These are phyloP conservation scores for Cryptotermes secundus DNA, from an alignment of 1,140 invertebrate species.

Conservation along the genomic window DNA sequence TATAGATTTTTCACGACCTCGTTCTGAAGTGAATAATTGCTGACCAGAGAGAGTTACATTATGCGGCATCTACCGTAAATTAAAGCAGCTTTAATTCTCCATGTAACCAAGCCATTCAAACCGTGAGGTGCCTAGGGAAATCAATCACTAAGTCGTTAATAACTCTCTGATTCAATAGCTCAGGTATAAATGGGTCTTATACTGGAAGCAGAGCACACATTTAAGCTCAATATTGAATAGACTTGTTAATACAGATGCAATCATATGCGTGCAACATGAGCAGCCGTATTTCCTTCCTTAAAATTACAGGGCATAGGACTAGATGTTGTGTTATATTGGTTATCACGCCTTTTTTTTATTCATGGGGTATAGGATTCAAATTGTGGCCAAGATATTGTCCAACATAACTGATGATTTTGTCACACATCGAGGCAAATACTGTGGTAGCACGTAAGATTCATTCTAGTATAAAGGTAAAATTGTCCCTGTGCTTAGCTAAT, in stretches of 20 bases:
- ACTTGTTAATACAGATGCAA: background rate
- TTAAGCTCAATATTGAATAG: background rate
- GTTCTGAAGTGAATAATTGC: constrained; percentile 25
- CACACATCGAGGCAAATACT: no score
- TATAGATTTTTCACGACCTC: constrained; percentile 30
- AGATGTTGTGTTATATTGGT: background rate
- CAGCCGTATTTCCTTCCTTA: background rate
- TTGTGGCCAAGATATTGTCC: no score
- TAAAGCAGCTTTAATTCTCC: background rate
- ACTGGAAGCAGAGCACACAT: background rate
- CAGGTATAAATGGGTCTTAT: background rate
- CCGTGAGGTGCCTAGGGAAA: background rate
- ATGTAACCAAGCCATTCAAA: constrained; percentile 20
- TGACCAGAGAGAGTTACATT: background rate
- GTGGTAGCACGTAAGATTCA: no score
- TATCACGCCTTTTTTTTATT: background rate
- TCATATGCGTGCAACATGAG: background rate
- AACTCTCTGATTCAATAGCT: background rate
- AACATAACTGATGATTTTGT: no score
- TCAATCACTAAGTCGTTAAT: constrained; percentile 24
- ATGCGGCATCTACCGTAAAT: constrained; percentile 24
- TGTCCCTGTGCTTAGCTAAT: no score
- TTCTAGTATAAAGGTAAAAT: no score
- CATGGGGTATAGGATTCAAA: background rate
- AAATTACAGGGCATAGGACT: background rate